Base-by-base conservation (phyloP, 2,797 vertebrate genomes). In the Ambastaia sidthimunki region DNA sequence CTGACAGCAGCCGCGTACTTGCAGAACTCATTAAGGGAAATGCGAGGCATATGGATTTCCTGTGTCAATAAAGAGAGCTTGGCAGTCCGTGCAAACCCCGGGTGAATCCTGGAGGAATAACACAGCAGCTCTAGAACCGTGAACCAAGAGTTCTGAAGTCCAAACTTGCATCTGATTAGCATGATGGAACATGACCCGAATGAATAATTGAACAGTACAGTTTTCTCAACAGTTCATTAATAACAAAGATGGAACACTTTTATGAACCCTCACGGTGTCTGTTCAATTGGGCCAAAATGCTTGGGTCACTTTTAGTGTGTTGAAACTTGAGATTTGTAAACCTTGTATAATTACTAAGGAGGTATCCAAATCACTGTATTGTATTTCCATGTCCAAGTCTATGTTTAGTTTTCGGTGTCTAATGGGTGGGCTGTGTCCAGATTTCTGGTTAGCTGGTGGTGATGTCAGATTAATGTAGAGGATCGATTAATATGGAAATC, bases 11-110 rank as follows among this genome's bases (percentile, higher is more conserved):
- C 84, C 25, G 77, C 68, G 78, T 78, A 81, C 89, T 93, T 92
- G 91, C 90, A 92, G 90, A 93, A 93, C 90, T 92, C 90, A 94
- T 94, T 93, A 92, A 90, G 90, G 88, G 89, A 91, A 91, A 93
- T 91, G 90, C 88, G 90, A 90, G 90, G 89, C 89, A 88, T 90
- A 87, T 87, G 84, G 87, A 87, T 88, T 87, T 88, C 90, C 91
- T 93, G 83, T 87, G 86, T 86, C 88, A 86, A 91, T 89, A 87
- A 76, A 74, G 81, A 76, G 75, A 66, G 12, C 82, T 79, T 90
- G 88, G 89, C 90, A 89, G 90, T 83, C 86, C 85, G 83, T 86
- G 78, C 77, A 82, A 69, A 80, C 85, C 85, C 86, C 87, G 37
- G 78, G 83, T 89, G 89, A 90, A 91, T 90, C 87, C 86, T 85